Percentiles rank a stretch among this genome's conserved stretches.
Evolutionary conservation across 2,888 invertebrate genomes (phyloP).

Genomic region (Eretmocerus hayati): DNA sequence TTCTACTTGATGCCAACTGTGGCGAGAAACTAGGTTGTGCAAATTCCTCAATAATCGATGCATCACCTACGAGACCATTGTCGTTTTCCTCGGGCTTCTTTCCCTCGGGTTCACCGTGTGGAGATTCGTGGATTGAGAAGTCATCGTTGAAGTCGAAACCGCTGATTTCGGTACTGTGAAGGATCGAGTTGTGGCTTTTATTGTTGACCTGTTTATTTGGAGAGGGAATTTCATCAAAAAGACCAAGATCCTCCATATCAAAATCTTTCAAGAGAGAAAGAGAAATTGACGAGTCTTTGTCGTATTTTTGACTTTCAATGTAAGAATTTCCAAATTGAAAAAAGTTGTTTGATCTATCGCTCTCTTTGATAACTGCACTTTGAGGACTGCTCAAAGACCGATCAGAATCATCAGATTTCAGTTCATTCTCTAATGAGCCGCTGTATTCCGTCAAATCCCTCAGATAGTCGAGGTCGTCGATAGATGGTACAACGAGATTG

Average conservation of each 20-base stretch:
- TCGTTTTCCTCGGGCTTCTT: background rate
- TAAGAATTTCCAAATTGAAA: background rate
- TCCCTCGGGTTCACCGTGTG: background rate
- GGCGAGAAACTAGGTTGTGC: background rate
- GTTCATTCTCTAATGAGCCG: background rate
- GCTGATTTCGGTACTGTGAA: background rate
- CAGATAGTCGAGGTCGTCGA: constrained; percentile 27
- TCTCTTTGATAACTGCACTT: background rate
- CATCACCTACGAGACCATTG: background rate
- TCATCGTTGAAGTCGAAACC: constrained; percentile 2
- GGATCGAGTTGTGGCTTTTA: background rate
- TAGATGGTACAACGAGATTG: constrained; percentile 29
- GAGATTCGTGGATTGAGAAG: background rate
- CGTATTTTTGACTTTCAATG: constrained; percentile 1
- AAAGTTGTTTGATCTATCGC: background rate
- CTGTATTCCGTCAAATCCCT: constrained; percentile 10
- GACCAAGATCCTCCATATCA: background rate
- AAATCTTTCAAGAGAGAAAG: background rate
- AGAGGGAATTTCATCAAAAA: background rate
- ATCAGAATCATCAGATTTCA: background rate
- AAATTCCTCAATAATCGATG: background rate
- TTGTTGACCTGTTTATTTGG: background rate
- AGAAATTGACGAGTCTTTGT: background rate
- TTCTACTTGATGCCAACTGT: background rate
- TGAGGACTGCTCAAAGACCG: background rate